Evolutionary conservation across 1,140 invertebrate species (phyloP).

Genomic region (Drosophila biarmipes): DNA sequence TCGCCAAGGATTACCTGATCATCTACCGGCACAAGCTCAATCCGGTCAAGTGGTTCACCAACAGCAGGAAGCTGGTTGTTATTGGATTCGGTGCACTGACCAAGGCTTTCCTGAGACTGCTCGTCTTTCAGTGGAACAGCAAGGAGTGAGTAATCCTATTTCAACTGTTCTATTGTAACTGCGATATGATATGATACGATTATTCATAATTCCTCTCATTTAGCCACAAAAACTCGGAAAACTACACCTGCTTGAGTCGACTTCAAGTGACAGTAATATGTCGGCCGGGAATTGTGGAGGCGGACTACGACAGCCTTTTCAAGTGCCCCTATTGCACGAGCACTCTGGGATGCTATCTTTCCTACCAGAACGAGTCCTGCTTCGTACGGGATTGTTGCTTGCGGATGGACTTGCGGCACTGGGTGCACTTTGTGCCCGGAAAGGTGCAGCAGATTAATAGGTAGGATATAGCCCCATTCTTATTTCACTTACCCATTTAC

Average conservation of each 20-base stretch:
- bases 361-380: constrained; percentile 27
- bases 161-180: neutral
- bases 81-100: constrained; percentile 50
- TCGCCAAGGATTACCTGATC: constrained; percentile 29
- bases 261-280: constrained; percentile 54
- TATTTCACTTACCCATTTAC: neutral
- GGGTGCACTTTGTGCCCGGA: constrained; percentile 61
- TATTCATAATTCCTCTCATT: no score
- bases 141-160: constrained; percentile 37
- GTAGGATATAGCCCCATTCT: constrained; percentile 8
- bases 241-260: constrained; percentile 54
- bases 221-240: constrained; percentile 51
- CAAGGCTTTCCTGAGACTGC: constrained; percentile 62
- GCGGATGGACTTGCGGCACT: constrained; percentile 67
- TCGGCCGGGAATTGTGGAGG: constrained; percentile 54
- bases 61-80: constrained; percentile 49
- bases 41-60: constrained; percentile 59
- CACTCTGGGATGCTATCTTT: constrained; percentile 37
- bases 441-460: constrained; percentile 45
- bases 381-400: constrained; percentile 56
- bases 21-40: constrained; percentile 61
- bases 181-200: neutral
- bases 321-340: constrained; percentile 45
- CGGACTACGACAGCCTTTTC: constrained; percentile 64
- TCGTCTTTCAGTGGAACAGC: constrained; percentile 68